These are phyloP conservation scores for Malacosoma neustria DNA, from an alignment of 2,888 invertebrate species.

Conservation along the genomic window DNA sequence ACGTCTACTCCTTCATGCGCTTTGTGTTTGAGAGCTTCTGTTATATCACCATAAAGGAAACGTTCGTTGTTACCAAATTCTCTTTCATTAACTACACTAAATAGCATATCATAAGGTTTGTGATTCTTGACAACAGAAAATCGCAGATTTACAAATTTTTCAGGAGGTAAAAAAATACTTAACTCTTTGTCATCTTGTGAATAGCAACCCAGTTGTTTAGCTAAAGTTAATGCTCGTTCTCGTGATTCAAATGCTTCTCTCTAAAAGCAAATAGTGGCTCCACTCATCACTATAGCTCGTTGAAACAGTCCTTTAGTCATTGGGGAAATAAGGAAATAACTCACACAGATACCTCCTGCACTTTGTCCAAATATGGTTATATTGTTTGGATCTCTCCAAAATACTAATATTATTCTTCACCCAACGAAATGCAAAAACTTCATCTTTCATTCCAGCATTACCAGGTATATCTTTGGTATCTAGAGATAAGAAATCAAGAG, in stretches of 20 bases:
- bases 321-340: slow-evolving; percentile 22
- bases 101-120: not conserved
- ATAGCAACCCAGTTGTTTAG: slow-evolving; percentile 21
- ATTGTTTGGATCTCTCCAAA: slow-evolving; percentile 21
- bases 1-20: not conserved
- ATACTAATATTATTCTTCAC: slow-evolving; percentile 16
- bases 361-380: slow-evolving; percentile 23
- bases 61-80: not conserved
- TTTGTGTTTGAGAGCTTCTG: not conserved
- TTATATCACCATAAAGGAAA: not conserved
- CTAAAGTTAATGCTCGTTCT: slow-evolving; percentile 21
- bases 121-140: not conserved
- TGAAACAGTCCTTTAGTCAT: slow-evolving; percentile 25
- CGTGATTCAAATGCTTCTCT: slow-evolving; percentile 17
- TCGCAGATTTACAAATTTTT: not conserved
- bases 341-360: slow-evolving; percentile 14
- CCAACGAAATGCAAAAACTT: slow-evolving; percentile 19
- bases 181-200: slow-evolving; percentile 21
- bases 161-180: slow-evolving; percentile 17
- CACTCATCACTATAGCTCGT: slow-evolving; percentile 24
- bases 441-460: slow-evolving; percentile 64
- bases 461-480: slow-evolving; percentile 61
- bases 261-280: slow-evolving; percentile 23
- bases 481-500: slow-evolving; percentile 65
- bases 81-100: not conserved